Percentiles rank a stretch among this genome's conserved stretches.
phyloP scores from a whole-genome alignment of 2,797 vertebrate genomes.

The Semotilus atromaculatus region DNA sequence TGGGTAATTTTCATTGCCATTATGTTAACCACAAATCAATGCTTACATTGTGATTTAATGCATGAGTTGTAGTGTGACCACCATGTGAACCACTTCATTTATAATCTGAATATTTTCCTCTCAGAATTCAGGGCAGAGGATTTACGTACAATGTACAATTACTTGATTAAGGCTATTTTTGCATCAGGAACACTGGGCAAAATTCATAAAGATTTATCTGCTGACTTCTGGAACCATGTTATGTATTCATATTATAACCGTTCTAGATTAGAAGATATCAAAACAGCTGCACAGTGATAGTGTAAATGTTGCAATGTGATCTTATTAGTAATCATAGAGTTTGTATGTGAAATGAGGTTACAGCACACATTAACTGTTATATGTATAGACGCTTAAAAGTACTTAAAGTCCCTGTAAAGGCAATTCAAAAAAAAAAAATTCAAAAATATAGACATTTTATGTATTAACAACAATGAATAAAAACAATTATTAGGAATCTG shows the following conservation, averaged over 20 bases:
- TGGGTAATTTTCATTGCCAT: constrained; percentile 32
- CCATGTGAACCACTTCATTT: constrained; percentile 35
- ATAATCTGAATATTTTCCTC: constrained; percentile 12
- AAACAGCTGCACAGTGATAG: not conserved
- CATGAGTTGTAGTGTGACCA: constrained; percentile 36
- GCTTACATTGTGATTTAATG: constrained; percentile 28
- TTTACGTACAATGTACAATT: not conserved
- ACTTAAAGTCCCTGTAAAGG: no score
- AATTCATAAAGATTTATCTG: constrained; percentile 2
- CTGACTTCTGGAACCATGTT: not conserved
- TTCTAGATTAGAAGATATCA: not conserved
- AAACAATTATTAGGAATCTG: not conserved
- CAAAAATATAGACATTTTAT: not conserved
- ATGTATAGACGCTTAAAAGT: not conserved
- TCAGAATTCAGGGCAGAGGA: constrained; percentile 3
- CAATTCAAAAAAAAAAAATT: no score
- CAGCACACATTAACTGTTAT: not conserved
- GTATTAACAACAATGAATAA: not conserved
- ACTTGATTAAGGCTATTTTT: constrained; percentile 1
- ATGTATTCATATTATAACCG: not conserved
- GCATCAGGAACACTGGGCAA: not conserved
- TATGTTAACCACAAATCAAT: constrained; percentile 13
- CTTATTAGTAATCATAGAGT: not conserved
- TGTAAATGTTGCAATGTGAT: not conserved
- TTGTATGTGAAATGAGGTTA: not conserved